Evolutionary conservation across 2,113 vertebrate genomes (phyloP).

Genomic region (Mobula hypostoma): DNA sequence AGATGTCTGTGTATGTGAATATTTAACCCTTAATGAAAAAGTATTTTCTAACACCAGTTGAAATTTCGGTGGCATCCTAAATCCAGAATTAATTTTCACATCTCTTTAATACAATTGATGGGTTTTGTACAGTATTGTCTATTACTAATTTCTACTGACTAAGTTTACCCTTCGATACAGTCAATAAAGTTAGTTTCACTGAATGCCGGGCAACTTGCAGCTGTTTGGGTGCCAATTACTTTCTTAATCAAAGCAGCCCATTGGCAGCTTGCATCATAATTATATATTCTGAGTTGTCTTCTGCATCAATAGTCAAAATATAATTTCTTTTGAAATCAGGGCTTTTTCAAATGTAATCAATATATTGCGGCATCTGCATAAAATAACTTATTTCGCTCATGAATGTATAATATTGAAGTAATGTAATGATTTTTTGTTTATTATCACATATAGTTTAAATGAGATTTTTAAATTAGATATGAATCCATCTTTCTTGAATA

Average conservation of each 20-base stretch:
- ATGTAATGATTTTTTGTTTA: neutral
- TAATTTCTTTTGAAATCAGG: neutral
- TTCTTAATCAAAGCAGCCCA: neutral
- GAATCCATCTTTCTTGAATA: neutral
- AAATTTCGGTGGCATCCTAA: neutral
- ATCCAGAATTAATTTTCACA: neutral
- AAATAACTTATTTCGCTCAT: neutral
- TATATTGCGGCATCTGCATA: neutral
- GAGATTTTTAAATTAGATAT: neutral
- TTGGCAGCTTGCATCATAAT: neutral
- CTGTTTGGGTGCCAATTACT: neutral
- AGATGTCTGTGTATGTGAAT: neutral
- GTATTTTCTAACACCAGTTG: neutral
- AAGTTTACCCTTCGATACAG: neutral
- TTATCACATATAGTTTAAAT: neutral
- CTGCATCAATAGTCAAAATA: neutral
- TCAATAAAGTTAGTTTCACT: neutral
- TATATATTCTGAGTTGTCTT: neutral
- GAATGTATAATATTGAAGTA: neutral
- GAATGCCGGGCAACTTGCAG: neutral
- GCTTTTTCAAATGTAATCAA: neutral
- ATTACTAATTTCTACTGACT: neutral
- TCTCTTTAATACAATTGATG: neutral
- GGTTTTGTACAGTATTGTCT: neutral
- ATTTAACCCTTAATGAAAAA: neutral